Evolutionary conservation across 1,140 invertebrate species (phyloP).

Genomic region (Hyposmocoma kahamanoa): DNA sequence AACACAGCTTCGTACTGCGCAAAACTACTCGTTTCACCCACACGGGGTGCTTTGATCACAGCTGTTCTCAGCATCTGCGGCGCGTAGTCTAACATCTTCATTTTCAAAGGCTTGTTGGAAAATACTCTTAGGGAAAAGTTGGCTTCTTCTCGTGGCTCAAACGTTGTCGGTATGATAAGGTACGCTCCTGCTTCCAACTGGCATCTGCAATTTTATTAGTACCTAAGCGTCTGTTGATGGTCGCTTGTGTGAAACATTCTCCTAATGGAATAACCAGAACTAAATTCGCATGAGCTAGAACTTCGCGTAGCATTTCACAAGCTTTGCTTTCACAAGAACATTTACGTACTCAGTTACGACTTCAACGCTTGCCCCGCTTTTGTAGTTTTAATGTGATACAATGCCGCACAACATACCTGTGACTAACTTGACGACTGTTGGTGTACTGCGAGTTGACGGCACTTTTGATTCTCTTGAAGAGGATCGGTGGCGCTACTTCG

Average conservation of each 20-base stretch:
- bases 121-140: constrained; percentile 89
- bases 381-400: too few species aligned
- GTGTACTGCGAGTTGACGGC: constrained; percentile 93
- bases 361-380: too few species aligned
- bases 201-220: constrained; percentile 79
- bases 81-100: constrained; percentile 86
- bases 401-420: constrained; percentile 54
- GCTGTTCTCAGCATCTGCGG: constrained; percentile 83
- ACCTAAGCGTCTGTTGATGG: too few species aligned
- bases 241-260: too few species aligned
- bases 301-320: too few species aligned
- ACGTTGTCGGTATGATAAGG: constrained; percentile 91
- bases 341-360: too few species aligned
- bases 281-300: too few species aligned
- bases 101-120: constrained; percentile 86
- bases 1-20: constrained; percentile 93
- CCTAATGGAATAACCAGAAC: too few species aligned
- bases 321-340: too few species aligned
- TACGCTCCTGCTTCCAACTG: constrained; percentile 89
- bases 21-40: constrained; percentile 81
- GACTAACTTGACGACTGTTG: constrained; percentile 90
- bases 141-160: constrained; percentile 92
- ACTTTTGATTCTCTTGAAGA: constrained; percentile 92
- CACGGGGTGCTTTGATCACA: constrained; percentile 81
- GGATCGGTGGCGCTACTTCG: constrained; percentile 80